Evolutionary conservation across 1,140 invertebrate species (phyloP), one percentile per base, ranked within the genome.

Genomic region (Pseudomyrmex pallidus): DNA sequence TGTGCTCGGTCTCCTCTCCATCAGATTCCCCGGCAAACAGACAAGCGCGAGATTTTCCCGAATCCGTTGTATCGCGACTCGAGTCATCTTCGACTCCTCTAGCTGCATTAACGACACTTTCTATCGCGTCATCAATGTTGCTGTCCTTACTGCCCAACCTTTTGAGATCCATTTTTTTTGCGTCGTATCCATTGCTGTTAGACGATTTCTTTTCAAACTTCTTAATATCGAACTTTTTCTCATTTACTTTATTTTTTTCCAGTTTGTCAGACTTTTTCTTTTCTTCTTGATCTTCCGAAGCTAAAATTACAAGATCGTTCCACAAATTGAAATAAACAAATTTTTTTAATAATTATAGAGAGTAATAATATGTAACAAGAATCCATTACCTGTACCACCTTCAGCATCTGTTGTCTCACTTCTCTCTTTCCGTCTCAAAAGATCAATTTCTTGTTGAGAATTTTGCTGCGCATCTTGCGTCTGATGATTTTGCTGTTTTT

Each of bases 61-160:
- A 94, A 90, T 94, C 93, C 15, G 90, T 86, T 74, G 95, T 92
- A 73, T 94, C 92, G 82, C 93, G 92, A 90, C 94, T 93, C 56
- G 94, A 92, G 13, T 94, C 93, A 86, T 94, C 91, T 76, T 89
- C 90, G 9, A 94, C 93, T 73, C 91, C 91, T 76, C 92, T 89
- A 10, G 93, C 92, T 44, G 94, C 94, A 87, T 94, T 95, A 2
- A 96, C 93, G 15, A 96, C 95, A 62, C 95, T 95, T 77, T 96
- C 95, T 84, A 96, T 96, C 22, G 94, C 94, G 84, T 95, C 95
- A 59, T 92, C 91, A 46, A 92, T 90, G 17, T 92, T 92, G 80
- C 92, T 91, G 68, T 91, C 93, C 85, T 91, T 90, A 22, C 84
- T 88, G 7, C 84, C 78, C 8, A 92, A 82, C 85, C 92, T 92